Percentiles rank a stretch among this genome's conserved stretches.
Conservation (phyloP, 2,113 vertebrate species). For the Salvelinus namaycush region DNA sequence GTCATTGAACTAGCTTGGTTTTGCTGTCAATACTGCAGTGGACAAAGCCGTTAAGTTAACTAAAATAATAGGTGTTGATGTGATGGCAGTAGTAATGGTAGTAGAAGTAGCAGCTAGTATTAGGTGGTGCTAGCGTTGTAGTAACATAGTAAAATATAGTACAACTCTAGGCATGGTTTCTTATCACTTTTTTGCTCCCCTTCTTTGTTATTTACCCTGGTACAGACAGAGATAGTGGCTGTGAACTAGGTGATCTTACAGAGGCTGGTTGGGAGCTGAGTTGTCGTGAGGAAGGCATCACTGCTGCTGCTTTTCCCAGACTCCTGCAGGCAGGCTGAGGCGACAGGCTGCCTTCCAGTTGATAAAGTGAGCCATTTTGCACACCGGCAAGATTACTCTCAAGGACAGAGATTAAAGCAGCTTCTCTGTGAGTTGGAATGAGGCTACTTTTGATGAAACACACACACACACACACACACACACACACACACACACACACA, state of each 20-base stretch:
- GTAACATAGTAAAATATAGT: too few species aligned
- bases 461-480: conserved; percentile 17
- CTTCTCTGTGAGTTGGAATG: conserved; percentile 57
- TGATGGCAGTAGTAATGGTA: too few species aligned
- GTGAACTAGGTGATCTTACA: conserved; percentile 28
- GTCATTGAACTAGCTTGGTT: too few species aligned
- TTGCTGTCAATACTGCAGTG: too few species aligned
- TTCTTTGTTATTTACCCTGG: not conserved
- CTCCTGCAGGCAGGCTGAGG: conserved; percentile 46
- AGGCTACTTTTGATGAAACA: not conserved
- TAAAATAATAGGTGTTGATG: too few species aligned
- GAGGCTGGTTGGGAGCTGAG: conserved; percentile 46
- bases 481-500: not conserved
- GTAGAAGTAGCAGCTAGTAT: too few species aligned
- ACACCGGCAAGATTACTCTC: conserved; percentile 75
- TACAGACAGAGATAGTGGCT: not conserved
- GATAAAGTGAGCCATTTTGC: conserved; percentile 52
- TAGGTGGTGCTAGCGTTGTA: too few species aligned
- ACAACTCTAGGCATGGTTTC: not conserved
- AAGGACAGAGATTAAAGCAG: conserved; percentile 76
- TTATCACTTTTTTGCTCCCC: not conserved
- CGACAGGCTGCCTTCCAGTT: conserved; percentile 64
- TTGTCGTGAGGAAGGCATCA: conserved; percentile 63
- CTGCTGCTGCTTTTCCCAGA: conserved; percentile 62
- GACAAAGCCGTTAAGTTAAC: too few species aligned